Percentiles rank a stretch among this genome's conserved stretches.
Conservation (phyloP, 2,888 invertebrate genomes). For the Apoderus coryli region DNA sequence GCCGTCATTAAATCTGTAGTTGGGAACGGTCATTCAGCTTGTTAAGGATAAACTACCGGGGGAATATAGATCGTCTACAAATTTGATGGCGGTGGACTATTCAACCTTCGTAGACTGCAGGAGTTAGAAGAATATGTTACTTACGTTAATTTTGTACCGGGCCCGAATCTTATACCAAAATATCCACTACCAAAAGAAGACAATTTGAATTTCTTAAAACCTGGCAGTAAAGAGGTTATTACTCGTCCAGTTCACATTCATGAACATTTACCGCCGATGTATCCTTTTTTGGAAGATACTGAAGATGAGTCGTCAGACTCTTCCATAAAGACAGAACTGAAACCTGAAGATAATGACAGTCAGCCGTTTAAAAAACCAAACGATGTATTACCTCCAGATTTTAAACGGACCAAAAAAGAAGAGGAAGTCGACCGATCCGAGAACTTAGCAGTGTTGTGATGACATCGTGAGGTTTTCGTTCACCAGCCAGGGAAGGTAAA, state of each 20-base stretch:
- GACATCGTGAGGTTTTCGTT: constrained; percentile 83
- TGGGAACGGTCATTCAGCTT: no score
- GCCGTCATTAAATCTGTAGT: no score
- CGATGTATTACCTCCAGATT: constrained; percentile 46
- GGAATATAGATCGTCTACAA: no score
- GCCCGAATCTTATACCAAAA: constrained; percentile 51
- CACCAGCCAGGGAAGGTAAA: constrained; percentile 83
- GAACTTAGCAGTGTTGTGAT: constrained; percentile 92
- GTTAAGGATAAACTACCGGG: no score
- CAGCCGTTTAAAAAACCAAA: constrained; percentile 50
- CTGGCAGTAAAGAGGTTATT: constrained; percentile 82
- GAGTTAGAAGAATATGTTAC: constrained; percentile 79
- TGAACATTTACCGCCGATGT: constrained; percentile 85
- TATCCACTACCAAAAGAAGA: constrained; percentile 67
- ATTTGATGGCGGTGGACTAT: no score
- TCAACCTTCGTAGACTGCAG: no score
- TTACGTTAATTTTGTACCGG: constrained; percentile 66
- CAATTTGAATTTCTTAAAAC: constrained; percentile 79
- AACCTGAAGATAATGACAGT: constrained; percentile 14
- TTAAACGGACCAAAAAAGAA: constrained; percentile 38
- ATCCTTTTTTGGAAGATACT: constrained; percentile 49
- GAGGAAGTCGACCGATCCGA: constrained; percentile 60
- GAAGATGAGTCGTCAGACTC: constrained; percentile 21
- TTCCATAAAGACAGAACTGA: constrained; percentile 18
- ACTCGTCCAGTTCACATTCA: constrained; percentile 82